Percentiles rank a stretch among this genome's conserved stretches.
These are phyloP conservation scores for Acanthornis magna DNA, from an alignment of 2,797 vertebrate genomes.

Conservation along the genomic window DNA sequence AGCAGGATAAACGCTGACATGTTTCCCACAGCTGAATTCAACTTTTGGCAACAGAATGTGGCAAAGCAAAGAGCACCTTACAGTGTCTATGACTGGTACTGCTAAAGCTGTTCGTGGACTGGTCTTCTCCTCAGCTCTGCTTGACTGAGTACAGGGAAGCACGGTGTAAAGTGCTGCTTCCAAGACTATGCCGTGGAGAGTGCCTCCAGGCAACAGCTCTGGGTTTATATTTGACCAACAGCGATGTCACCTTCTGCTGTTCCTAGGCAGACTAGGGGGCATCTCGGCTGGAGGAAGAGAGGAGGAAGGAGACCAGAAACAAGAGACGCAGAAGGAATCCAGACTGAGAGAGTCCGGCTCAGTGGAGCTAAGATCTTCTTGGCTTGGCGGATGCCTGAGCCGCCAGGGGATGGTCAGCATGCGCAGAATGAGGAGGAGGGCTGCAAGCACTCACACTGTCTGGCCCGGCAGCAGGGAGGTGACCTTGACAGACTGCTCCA, in stretches of 20 bases:
- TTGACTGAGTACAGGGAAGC: background rate
- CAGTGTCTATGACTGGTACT: constrained; percentile 36
- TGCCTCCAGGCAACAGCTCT: background rate
- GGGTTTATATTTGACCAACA: background rate
- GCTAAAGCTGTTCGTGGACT: background rate
- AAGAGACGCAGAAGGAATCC: constrained; percentile 9
- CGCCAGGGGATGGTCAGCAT: background rate
- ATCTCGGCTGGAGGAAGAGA: background rate
- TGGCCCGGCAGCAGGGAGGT: background rate
- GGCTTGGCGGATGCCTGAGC: background rate
- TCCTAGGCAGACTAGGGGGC: constrained; percentile 30
- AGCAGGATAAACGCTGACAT: background rate
- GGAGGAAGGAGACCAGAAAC: constrained; percentile 46
- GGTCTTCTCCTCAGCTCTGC: background rate
- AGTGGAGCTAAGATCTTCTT: constrained; percentile 1
- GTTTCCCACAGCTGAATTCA: constrained; percentile 23
- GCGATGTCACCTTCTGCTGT: background rate
- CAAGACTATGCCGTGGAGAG: background rate
- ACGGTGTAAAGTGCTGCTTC: background rate
- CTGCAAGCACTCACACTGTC: constrained; percentile 19
- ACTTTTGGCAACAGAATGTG: constrained; percentile 25
- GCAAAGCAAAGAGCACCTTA: constrained; percentile 55
- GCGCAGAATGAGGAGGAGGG: constrained; percentile 3
- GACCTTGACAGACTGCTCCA: constrained; percentile 60
- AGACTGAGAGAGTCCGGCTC: constrained; percentile 26